Conservation (phyloP, 2,888 invertebrate genomes). For the Julus scanicus region DNA sequence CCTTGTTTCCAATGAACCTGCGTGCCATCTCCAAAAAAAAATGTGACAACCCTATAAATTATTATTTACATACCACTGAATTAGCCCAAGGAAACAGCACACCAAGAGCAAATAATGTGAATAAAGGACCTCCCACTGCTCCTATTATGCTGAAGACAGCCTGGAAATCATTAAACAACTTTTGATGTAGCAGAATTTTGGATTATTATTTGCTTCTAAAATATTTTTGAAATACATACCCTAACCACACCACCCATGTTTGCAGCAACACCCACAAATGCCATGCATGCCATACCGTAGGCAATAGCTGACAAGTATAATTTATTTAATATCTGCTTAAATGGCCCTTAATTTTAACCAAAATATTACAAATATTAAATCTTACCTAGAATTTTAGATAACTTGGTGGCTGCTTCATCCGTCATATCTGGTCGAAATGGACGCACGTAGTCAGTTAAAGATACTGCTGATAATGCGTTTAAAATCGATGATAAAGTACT, state of each 20-base stretch:
- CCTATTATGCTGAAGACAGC: slow-evolving; percentile 54
- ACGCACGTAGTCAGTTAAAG: slow-evolving; percentile 54
- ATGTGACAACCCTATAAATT: neutral
- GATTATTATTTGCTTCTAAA: neutral
- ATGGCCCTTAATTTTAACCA: neutral
- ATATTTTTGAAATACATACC: slow-evolving; percentile 37
- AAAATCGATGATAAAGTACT: slow-evolving; percentile 55
- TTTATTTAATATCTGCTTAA: neutral
- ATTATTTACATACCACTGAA: slow-evolving; percentile 12
- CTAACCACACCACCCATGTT: slow-evolving; percentile 51
- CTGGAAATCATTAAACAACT: slow-evolving; percentile 18
- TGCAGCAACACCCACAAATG: slow-evolving; percentile 46
- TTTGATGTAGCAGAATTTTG: neutral
- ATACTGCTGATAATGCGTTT: slow-evolving; percentile 54
- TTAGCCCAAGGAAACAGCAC: slow-evolving; percentile 54
- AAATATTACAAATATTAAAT: neutral
- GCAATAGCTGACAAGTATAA: neutral
- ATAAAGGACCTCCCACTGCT: slow-evolving; percentile 50
- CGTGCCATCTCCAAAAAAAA: too few species aligned
- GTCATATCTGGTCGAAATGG: slow-evolving; percentile 47
- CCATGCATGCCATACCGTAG: slow-evolving; percentile 51
- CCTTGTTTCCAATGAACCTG: too few species aligned
- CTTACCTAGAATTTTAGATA: slow-evolving; percentile 53
- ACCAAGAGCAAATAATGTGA: slow-evolving; percentile 50
- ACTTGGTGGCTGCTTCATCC: slow-evolving; percentile 49